phyloP scores from a whole-genome alignment of 2,113 vertebrate species.

The Jaculus jaculus region DNA sequence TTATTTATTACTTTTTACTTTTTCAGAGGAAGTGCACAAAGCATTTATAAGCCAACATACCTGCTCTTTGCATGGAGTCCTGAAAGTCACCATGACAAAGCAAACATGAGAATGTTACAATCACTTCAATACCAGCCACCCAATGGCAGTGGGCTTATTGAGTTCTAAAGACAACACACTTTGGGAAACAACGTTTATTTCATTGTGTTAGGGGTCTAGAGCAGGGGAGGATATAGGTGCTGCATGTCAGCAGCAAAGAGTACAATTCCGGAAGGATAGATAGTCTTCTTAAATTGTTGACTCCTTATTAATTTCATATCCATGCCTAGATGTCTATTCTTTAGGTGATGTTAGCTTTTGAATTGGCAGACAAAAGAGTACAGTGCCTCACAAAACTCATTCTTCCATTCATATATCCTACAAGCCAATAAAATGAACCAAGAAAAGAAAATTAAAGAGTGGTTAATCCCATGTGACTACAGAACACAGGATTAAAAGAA shows the following conservation, averaged over 20 bases:
- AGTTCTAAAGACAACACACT: not conserved
- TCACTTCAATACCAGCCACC: not conserved
- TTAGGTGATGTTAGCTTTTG: not conserved
- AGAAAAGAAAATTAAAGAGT: not conserved
- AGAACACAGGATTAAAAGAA: not conserved
- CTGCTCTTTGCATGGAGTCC: not conserved
- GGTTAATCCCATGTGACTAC: fast-evolving
- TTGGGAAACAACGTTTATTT: not conserved
- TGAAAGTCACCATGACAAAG: not conserved
- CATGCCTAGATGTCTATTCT: not conserved
- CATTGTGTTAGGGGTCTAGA: not conserved
- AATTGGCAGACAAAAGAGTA: constrained; percentile 19
- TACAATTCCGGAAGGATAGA: not conserved
- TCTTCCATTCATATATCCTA: constrained; percentile 8
- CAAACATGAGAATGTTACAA: not conserved
- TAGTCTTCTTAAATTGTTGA: not conserved
- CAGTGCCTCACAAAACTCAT: not conserved
- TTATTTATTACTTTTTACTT: no score
- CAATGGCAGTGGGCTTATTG: fast-evolving
- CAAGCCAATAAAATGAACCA: not conserved
- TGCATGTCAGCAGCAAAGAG: no score
- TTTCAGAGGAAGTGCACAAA: no score
- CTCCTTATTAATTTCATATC: not conserved
- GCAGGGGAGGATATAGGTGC: not conserved
- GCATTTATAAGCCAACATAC: no score